phyloP scores from a whole-genome alignment of 2,113 vertebrate genomes.

The Sakesphorus luctuosus region DNA sequence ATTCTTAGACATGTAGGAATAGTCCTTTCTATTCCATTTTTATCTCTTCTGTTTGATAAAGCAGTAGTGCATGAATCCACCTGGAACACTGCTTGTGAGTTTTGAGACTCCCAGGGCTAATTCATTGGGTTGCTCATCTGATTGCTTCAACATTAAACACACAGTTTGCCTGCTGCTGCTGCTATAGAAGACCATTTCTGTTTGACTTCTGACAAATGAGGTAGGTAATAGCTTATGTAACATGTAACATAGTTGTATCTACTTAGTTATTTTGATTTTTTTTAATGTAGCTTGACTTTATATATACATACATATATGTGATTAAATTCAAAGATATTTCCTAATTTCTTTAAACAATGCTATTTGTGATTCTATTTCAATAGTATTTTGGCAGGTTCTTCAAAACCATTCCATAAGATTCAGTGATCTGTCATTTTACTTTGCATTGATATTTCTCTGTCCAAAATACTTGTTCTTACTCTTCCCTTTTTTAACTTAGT shows the following conservation, averaged over 20 bases:
- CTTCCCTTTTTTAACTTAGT: background rate
- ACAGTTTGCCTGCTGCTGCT: background rate
- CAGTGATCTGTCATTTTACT: background rate
- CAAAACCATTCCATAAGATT: background rate
- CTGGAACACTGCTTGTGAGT: background rate
- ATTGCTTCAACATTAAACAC: background rate
- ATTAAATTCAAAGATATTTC: background rate
- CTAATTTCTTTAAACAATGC: background rate
- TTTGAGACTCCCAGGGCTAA: background rate
- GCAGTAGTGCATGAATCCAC: background rate
- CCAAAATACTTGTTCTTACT: background rate
- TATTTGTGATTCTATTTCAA: background rate
- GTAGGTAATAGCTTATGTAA: background rate
- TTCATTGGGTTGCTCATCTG: background rate
- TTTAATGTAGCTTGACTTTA: background rate
- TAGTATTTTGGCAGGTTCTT: background rate
- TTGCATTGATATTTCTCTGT: background rate
- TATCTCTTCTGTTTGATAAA: slow-evolving; percentile 7
- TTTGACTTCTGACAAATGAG: background rate
- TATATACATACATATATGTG: background rate
- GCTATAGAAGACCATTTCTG: background rate
- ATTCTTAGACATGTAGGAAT: background rate
- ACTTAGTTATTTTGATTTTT: background rate
- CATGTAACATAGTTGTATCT: background rate
- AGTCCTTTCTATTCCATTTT: background rate